Percentiles rank a stretch among this genome's conserved stretches.
Conservation (phyloP, 2,888 invertebrate genomes). For the Agrochola macilenta region DNA sequence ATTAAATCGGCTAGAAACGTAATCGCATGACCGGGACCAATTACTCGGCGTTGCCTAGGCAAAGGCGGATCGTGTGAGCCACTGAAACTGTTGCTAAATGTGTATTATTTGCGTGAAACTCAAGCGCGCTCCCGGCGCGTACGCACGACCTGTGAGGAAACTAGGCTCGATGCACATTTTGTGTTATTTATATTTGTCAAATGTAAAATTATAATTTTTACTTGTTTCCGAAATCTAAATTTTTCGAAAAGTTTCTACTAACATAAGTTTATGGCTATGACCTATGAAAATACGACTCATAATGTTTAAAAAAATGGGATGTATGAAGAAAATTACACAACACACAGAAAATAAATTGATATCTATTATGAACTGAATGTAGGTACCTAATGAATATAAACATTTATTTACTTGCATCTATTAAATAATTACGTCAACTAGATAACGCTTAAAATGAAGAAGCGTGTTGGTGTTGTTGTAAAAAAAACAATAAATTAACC, state of each 20-base stretch:
- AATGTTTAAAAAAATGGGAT: neutral
- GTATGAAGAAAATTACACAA: slow-evolving; percentile 7
- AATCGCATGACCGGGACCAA: slow-evolving; percentile 90
- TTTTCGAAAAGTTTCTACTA: neutral
- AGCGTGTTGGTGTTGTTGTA: slow-evolving; percentile 35
- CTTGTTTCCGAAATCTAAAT: neutral
- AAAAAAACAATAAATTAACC: slow-evolving; percentile 53
- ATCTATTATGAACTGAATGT: neutral
- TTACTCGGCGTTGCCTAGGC: slow-evolving; percentile 87
- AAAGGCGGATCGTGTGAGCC: slow-evolving; percentile 86
- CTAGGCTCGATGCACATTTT: slow-evolving; percentile 24
- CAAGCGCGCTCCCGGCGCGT: slow-evolving; percentile 80
- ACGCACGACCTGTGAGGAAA: slow-evolving; percentile 59
- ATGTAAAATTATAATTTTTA: slow-evolving; percentile 3
- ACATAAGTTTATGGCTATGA: neutral
- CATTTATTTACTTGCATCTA: slow-evolving; percentile 25
- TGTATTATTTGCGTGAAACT: slow-evolving; percentile 86
- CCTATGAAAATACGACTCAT: slow-evolving; percentile 9
- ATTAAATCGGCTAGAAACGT: slow-evolving; percentile 90
- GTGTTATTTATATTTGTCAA: slow-evolving; percentile 5
- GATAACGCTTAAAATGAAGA: slow-evolving; percentile 35
- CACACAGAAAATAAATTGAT: neutral
- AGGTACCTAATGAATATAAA: slow-evolving; percentile 52
- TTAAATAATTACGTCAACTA: slow-evolving; percentile 37
- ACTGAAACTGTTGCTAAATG: slow-evolving; percentile 84